phyloP scores from a whole-genome alignment of 1,140 invertebrate species.

The Ylistrum balloti region DNA sequence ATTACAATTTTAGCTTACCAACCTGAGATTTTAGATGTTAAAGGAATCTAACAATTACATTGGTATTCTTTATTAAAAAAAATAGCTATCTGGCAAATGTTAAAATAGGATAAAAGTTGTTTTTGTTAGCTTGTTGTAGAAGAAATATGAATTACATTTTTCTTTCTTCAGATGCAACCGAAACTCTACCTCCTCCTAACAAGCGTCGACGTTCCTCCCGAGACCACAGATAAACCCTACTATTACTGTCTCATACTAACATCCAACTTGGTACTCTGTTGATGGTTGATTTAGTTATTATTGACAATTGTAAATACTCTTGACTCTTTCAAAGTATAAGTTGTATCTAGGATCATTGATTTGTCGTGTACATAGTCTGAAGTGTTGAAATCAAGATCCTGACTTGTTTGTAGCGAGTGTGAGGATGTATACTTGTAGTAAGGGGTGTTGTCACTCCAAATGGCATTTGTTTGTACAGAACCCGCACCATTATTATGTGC shows the following conservation, averaged over 20 bases:
- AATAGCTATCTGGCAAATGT: too few relatives aligned
- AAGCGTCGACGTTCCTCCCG: constrained; percentile 51
- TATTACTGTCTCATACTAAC: constrained; percentile 10
- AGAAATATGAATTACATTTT: neutral
- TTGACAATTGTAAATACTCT: neutral
- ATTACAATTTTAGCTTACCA: too few relatives aligned
- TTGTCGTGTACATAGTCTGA: constrained; percentile 1
- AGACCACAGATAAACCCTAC: constrained; percentile 45
- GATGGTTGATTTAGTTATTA: constrained; percentile 25
- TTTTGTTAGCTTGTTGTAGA: neutral
- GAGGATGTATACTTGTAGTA: constrained; percentile 19
- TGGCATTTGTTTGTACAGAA: constrained; percentile 38
- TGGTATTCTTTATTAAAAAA: too few relatives aligned
- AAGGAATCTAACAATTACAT: too few relatives aligned
- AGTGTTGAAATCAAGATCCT: constrained; percentile 14
- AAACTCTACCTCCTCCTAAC: constrained; percentile 48
- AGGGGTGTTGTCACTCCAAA: constrained; percentile 33
- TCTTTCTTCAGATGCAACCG: constrained; percentile 51
- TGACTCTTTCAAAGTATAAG: neutral
- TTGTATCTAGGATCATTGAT: neutral
- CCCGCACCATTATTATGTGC: constrained; percentile 1
- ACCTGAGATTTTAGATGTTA: too few relatives aligned
- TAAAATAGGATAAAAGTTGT: too few relatives aligned
- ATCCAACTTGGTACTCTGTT: neutral
- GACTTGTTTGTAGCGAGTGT: neutral